A percentile compares a stretch with the other conserved stretches of the same genome.
Evolutionary conservation across 1,140 invertebrate genomes (phyloP).

Genomic region (Colletes gigas): DNA sequence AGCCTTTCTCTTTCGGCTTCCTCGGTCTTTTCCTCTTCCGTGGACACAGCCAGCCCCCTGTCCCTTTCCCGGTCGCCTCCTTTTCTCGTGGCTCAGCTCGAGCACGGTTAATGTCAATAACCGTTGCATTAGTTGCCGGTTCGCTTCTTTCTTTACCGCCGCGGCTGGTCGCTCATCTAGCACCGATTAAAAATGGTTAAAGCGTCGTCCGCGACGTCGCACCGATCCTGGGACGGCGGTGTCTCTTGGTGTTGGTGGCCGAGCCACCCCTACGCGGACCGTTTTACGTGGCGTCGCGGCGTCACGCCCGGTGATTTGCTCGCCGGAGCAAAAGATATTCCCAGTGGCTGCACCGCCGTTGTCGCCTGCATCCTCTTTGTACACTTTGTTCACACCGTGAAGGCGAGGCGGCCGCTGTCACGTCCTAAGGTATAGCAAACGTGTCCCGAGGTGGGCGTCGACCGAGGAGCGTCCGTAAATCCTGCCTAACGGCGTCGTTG

Average conservation of each 20-base stretch:
- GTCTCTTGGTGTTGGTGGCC: slow-evolving; percentile 10
- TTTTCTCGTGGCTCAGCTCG: slow-evolving; percentile 26
- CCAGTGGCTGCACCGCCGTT: slow-evolving; percentile 75
- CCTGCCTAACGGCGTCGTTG: slow-evolving; percentile 37
- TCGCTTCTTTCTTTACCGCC: slow-evolving; percentile 63
- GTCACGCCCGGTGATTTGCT: slow-evolving; percentile 73
- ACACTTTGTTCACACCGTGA: slow-evolving; percentile 67
- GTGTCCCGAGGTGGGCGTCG: slow-evolving; percentile 10
- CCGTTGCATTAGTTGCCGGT: slow-evolving; percentile 58
- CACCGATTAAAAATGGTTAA: slow-evolving; percentile 62
- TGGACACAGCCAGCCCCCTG: slow-evolving; percentile 1
- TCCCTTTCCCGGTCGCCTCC: neutral
- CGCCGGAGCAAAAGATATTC: slow-evolving; percentile 75
- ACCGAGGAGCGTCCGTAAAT: slow-evolving; percentile 35
- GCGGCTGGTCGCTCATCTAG: slow-evolving; percentile 36
- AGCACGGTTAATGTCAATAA: slow-evolving; percentile 50
- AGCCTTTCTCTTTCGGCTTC: slow-evolving; percentile 3
- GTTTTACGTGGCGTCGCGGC: slow-evolving; percentile 51
- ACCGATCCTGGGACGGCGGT: slow-evolving; percentile 1
- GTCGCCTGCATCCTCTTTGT: slow-evolving; percentile 75
- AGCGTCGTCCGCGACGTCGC: slow-evolving; percentile 43
- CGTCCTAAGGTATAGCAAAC: slow-evolving; percentile 53
- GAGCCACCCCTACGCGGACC: slow-evolving; percentile 1
- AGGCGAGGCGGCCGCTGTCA: slow-evolving; percentile 40
- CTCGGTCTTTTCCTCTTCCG: slow-evolving; percentile 46